Percentiles rank a stretch among this genome's conserved stretches.
phyloP scores from a whole-genome alignment of 1,140 invertebrate genomes.

The Leguminivora glycinivorella region DNA sequence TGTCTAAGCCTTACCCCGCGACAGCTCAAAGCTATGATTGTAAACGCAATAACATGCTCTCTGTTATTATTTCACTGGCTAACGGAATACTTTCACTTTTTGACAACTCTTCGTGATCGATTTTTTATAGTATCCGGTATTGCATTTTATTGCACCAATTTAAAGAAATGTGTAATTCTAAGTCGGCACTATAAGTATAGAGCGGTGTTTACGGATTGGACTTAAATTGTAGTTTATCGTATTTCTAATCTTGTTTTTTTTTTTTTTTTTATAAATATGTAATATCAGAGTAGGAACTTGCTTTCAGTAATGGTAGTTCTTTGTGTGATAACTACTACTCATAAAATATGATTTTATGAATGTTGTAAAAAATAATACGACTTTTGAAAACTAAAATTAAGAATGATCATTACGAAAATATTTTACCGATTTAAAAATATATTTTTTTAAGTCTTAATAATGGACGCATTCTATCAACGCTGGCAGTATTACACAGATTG shows the following conservation, averaged over 20 bases:
- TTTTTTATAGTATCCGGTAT: conserved; percentile 26
- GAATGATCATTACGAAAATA: too few relatives aligned
- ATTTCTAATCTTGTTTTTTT: background rate
- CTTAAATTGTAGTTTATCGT: background rate
- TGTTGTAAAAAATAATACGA: too few relatives aligned
- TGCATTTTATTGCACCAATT: conserved; percentile 29
- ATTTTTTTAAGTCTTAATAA: too few relatives aligned
- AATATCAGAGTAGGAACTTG: background rate
- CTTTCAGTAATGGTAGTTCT: background rate
- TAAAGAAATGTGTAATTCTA: conserved; percentile 11
- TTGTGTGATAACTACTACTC: background rate
- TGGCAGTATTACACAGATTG: too few relatives aligned
- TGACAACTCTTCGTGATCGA: conserved; percentile 20
- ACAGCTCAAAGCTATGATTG: conserved; percentile 25
- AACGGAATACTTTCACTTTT: conserved; percentile 27
- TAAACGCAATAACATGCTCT: conserved; percentile 20
- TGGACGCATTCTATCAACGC: too few relatives aligned
- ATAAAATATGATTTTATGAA: too few relatives aligned
- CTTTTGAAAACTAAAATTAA: too few relatives aligned
- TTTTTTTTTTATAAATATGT: background rate
- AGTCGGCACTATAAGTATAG: conserved; percentile 1
- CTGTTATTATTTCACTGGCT: conserved; percentile 17
- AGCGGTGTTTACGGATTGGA: background rate
- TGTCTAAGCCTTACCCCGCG: background rate
- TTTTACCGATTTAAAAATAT: too few relatives aligned